These are phyloP conservation scores for Brachionus koreanus DNA, from an alignment of 1,140 invertebrate genomes.

Conservation along the genomic window DNA sequence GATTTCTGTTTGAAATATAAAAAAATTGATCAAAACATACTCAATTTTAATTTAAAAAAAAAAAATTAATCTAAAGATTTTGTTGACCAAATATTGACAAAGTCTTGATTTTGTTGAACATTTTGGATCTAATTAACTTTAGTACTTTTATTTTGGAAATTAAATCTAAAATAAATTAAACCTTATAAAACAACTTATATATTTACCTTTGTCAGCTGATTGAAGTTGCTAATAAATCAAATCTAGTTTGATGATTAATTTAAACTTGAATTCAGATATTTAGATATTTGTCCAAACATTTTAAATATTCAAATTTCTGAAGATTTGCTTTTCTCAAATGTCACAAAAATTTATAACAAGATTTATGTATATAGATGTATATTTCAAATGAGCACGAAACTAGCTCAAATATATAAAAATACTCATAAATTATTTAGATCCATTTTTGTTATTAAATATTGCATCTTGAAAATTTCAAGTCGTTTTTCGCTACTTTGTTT, in stretches of 20 bases:
- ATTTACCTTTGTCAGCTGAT: conserved; percentile 1
- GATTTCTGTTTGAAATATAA: no score
- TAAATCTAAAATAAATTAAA: neutral
- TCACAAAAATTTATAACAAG: neutral
- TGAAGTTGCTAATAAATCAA: neutral
- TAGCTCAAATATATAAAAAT: neutral
- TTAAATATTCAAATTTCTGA: neutral
- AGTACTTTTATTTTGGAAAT: neutral
- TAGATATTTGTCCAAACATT: neutral
- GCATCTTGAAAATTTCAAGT: neutral
- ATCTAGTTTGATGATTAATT: neutral
- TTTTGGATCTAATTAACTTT: neutral
- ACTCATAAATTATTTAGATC: neutral
- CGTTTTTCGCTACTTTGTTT: neutral
- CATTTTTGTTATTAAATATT: neutral
- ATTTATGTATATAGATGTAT: neutral
- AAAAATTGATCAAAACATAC: no score
- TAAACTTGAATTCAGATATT: neutral
- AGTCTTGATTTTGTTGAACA: neutral
- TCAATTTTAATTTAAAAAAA: no score
- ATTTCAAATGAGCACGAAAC: neutral
- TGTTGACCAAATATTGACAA: neutral
- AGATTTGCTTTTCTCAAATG: neutral
- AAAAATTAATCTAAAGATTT: neutral
- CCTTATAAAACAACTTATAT: neutral